Evolutionary conservation across 2,888 invertebrate genomes (phyloP).

Genomic region (Spodoptera exigua): DNA sequence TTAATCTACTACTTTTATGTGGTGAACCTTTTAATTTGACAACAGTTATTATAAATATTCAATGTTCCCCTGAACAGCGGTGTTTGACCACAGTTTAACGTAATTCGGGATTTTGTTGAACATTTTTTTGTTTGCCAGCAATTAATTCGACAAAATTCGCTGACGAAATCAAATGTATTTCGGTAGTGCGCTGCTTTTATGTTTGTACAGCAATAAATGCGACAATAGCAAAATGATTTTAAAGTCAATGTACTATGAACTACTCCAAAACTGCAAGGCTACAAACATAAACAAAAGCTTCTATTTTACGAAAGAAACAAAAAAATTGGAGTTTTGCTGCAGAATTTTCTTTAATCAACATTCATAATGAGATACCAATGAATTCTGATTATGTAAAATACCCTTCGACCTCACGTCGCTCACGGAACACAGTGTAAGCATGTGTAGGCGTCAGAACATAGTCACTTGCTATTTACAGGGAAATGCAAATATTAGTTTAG

Average conservation of each 20-base stretch:
- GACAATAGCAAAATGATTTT: conserved; percentile 1
- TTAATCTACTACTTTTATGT: conserved; percentile 53
- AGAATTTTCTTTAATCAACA: conserved; percentile 23
- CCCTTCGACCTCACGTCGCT: conserved; percentile 58
- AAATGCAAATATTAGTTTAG: conserved; percentile 76
- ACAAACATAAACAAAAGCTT: conserved; percentile 9
- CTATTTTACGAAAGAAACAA: conserved; percentile 11
- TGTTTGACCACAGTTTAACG: conserved; percentile 42
- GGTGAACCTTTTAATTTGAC: conserved; percentile 40
- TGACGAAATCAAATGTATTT: conserved; percentile 30
- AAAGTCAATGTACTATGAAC: not conserved
- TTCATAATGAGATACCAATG: conserved; percentile 32
- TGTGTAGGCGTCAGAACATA: conserved; percentile 64
- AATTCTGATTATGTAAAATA: conserved; percentile 59
- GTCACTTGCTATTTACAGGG: conserved; percentile 70
- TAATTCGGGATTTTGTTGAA: conserved; percentile 27
- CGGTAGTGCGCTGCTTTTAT: conserved; percentile 9
- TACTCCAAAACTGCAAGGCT: conserved; percentile 1
- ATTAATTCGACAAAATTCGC: conserved; percentile 32
- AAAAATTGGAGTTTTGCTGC: conserved; percentile 13
- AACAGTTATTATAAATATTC: conserved; percentile 29
- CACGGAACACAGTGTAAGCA: conserved; percentile 40
- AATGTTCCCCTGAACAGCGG: conserved; percentile 27
- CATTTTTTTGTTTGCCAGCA: conserved; percentile 30
- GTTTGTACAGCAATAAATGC: not conserved